Conservation (phyloP, 35 echinoderm and acorn worm genomes). For the Stichopus chloronotus region DNA sequence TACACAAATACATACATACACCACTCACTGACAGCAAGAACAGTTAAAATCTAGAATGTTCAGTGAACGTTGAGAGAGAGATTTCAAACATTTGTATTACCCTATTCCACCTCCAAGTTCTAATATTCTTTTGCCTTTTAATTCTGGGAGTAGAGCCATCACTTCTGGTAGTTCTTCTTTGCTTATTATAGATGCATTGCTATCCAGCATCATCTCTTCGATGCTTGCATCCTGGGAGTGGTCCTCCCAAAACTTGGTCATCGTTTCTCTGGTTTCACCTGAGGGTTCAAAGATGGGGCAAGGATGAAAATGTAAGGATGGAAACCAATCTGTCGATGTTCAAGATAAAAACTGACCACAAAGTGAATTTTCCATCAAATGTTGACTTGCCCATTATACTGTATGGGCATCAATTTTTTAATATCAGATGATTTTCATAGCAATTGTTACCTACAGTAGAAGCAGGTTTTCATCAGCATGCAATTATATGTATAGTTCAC, state of each 20-base stretch:
- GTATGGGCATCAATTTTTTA: neutral
- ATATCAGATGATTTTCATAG: neutral
- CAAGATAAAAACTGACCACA: neutral
- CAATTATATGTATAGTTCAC: too few species aligned
- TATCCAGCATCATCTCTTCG: conserved; percentile 95
- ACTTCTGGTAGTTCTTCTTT: conserved; percentile 77
- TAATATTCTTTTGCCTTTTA: conserved; percentile 80
- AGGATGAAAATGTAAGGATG: neutral
- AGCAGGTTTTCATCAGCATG: neutral
- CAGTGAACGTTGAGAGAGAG: too few species aligned
- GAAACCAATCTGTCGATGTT: neutral
- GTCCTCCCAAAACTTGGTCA: conserved; percentile 81
- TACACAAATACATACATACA: too few species aligned
- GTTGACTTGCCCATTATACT: neutral
- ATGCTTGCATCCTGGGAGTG: conserved; percentile 82
- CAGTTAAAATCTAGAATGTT: too few species aligned
- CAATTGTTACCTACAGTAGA: neutral
- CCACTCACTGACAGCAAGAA: too few species aligned
- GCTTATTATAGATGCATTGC: conserved; percentile 56
- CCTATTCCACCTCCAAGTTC: conserved; percentile 95
- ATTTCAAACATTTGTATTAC: conserved; percentile 37
- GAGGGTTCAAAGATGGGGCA: neutral
- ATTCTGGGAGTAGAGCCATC: conserved; percentile 68
- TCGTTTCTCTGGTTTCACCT: conserved; percentile 51
- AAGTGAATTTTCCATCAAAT: too few species aligned